phyloP scores from a whole-genome alignment of 2,888 invertebrate species.

The Ichneumoninae sp. region DNA sequence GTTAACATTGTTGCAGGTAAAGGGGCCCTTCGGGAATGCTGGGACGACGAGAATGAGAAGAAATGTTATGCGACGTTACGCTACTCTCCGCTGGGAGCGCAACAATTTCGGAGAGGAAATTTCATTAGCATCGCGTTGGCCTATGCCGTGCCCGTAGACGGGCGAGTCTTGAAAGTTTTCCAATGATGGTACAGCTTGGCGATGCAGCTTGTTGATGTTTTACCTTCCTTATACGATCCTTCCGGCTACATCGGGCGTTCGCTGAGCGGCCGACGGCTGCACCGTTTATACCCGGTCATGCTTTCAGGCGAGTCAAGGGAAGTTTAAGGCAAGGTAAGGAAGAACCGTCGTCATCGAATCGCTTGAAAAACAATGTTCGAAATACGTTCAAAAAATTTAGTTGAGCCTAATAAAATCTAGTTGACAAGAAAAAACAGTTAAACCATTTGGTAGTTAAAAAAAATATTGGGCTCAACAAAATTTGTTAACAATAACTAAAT shows the following conservation, averaged over 20 bases:
- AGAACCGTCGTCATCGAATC: background rate
- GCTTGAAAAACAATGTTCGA: background rate
- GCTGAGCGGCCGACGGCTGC: background rate
- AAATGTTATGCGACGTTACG: slow-evolving; percentile 27
- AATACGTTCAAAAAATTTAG: too few species aligned
- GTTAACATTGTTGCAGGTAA: slow-evolving; percentile 35
- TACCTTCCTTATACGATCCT: background rate
- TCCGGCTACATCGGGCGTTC: background rate
- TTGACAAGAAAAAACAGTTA: background rate
- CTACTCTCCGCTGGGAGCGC: slow-evolving; percentile 24
- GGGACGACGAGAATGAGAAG: slow-evolving; percentile 23
- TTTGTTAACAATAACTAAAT: too few species aligned
- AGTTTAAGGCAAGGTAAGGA: background rate
- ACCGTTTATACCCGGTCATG: background rate
- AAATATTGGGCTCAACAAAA: too few species aligned
- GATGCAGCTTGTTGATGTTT: slow-evolving; percentile 20
- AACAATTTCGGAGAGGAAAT: slow-evolving; percentile 26
- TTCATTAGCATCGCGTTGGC: slow-evolving; percentile 32
- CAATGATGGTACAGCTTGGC: slow-evolving; percentile 20
- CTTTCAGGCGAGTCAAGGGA: background rate
- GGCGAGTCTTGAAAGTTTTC: slow-evolving; percentile 21
- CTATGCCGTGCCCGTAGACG: slow-evolving; percentile 1
- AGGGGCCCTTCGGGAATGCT: slow-evolving; percentile 28
- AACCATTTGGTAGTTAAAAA: background rate
- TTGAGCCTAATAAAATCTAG: background rate